Evolutionary conservation across 2,888 invertebrate species (phyloP).

Genomic region (Lasius platythorax): DNA sequence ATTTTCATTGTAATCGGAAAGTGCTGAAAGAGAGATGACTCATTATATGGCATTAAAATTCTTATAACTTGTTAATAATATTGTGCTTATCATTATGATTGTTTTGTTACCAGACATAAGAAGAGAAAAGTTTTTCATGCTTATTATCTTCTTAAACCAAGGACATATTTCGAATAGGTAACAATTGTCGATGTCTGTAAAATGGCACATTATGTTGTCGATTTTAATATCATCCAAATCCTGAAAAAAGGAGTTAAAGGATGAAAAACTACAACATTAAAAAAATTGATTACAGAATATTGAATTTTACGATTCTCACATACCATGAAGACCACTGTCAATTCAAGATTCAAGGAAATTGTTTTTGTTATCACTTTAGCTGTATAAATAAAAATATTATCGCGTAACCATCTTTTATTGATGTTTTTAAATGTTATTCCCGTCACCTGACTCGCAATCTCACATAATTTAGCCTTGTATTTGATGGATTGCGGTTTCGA

Average conservation of each 20-base stretch:
- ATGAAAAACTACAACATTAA: background rate
- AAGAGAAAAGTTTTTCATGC: slow-evolving; percentile 72
- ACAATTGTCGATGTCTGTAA: slow-evolving; percentile 63
- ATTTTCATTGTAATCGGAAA: slow-evolving; percentile 74
- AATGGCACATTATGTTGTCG: slow-evolving; percentile 72
- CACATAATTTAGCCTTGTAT: slow-evolving; percentile 49
- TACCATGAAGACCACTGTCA: slow-evolving; percentile 74
- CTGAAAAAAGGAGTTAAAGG: slow-evolving; percentile 37
- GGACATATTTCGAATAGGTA: slow-evolving; percentile 72
- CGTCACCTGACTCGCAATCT: slow-evolving; percentile 57
- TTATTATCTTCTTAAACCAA: slow-evolving; percentile 71
- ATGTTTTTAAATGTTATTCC: slow-evolving; percentile 73
- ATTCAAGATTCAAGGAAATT: slow-evolving; percentile 64
- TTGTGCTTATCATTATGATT: slow-evolving; percentile 9
- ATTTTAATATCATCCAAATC: slow-evolving; percentile 59
- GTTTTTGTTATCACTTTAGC: slow-evolving; percentile 66
- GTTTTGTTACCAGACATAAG: slow-evolving; percentile 73
- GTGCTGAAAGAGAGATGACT: slow-evolving; percentile 61
- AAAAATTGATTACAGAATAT: background rate
- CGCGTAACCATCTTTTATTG: slow-evolving; percentile 71
- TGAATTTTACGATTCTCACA: background rate
- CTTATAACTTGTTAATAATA: background rate
- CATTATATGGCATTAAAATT: background rate
- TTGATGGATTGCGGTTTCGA: background rate
- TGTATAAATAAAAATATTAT: slow-evolving; percentile 70